phyloP scores from a whole-genome alignment of 2,888 invertebrate genomes.

The Apamea sordens region DNA sequence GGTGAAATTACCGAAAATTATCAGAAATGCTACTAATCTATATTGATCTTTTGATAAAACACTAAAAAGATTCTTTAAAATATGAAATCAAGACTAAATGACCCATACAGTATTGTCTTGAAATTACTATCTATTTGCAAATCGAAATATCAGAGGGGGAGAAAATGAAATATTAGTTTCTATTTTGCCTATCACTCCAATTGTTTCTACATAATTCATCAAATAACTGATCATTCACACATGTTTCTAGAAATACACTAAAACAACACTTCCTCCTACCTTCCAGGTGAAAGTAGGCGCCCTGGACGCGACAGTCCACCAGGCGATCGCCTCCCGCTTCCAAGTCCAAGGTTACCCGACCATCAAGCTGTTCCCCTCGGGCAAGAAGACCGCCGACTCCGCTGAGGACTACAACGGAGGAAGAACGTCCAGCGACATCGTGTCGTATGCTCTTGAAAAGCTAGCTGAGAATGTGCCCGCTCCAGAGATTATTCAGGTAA shows the following conservation, averaged over 20 bases:
- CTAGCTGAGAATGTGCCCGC: conserved; percentile 96
- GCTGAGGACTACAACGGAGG: conserved; percentile 98
- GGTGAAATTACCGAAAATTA: not conserved
- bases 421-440: conserved; percentile 96
- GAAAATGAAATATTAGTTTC: not conserved
- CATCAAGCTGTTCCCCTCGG: conserved; percentile 97
- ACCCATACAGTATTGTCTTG: not conserved
- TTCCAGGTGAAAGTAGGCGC: conserved; percentile 96
- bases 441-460: conserved; percentile 96
- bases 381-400: conserved; percentile 92
- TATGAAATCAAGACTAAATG: not conserved
- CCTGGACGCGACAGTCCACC: conserved; percentile 98
- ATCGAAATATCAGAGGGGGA: not conserved
- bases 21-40: not conserved
- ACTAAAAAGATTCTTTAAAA: not conserved
- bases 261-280: not conserved
- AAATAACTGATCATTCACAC: not conserved
- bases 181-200: not conserved
- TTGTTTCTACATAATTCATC: not conserved
- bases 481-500: conserved; percentile 95
- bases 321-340: conserved; percentile 94
- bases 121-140: not conserved
- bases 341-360: conserved; percentile 98
- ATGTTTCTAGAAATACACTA: not conserved
- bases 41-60: not conserved